Evolutionary conservation across 1,140 invertebrate species (phyloP).

Genomic region (Paramacrobiotus metropolitanus): DNA sequence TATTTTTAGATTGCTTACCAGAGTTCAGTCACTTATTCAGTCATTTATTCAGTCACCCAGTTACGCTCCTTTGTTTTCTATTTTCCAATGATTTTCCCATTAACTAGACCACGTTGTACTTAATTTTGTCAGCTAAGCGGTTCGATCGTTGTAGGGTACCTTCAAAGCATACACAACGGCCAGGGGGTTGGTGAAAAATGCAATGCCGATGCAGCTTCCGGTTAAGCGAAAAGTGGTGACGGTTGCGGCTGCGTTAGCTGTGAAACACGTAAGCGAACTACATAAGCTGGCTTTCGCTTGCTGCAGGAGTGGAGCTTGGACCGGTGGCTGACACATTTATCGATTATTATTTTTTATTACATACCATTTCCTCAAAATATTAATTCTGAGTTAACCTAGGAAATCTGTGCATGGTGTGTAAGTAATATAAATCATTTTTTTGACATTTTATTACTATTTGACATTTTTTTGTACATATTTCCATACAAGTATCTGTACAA

Average conservation of each 20-base stretch:
- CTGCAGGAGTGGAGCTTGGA: no score
- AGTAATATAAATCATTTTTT: not conserved
- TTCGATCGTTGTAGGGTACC: slow-evolving; percentile 35
- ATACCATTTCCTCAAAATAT: no score
- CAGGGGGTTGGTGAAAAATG: slow-evolving; percentile 31
- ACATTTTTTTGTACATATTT: no score
- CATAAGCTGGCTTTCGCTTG: not conserved
- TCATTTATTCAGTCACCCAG: no score
- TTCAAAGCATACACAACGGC: slow-evolving; percentile 38
- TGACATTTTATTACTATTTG: no score
- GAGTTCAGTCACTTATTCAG: no score
- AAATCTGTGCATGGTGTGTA: not conserved
- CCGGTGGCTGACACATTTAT: no score
- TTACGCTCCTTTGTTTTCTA: not conserved
- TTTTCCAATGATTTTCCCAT: slow-evolving; percentile 11
- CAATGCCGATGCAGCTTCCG: slow-evolving; percentile 27
- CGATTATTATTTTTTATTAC: no score
- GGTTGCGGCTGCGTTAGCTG: slow-evolving; percentile 35
- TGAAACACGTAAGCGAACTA: slow-evolving; percentile 29
- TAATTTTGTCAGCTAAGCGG: slow-evolving; percentile 3
- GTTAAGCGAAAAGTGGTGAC: slow-evolving; percentile 33
- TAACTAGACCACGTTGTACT: not conserved
- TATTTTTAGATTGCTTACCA: no score
- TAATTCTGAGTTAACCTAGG: not conserved
- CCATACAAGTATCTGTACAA: no score